Evolutionary conservation across 2,797 vertebrate genomes (phyloP).

Genomic region (Emys orbicularis): DNA sequence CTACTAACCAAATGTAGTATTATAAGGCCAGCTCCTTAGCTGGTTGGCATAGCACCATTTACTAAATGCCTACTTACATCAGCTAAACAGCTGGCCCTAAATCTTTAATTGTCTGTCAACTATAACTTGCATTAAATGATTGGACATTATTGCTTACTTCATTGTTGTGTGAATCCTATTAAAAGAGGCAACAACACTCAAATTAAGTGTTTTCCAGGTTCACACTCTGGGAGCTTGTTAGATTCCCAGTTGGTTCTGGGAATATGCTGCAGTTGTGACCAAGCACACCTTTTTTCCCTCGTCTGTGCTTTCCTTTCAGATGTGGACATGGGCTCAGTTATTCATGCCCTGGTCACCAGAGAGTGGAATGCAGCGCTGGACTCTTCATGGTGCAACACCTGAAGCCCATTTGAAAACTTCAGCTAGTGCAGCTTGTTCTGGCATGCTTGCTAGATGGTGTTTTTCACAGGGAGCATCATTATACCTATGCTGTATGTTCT

Average conservation of each 20-base stretch:
- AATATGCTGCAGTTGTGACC: background rate
- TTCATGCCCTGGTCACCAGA: background rate
- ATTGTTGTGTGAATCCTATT: background rate
- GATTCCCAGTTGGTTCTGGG: background rate
- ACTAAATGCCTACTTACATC: too few relatives aligned
- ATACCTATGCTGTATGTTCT: background rate
- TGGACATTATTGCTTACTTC: background rate
- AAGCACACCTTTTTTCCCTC: background rate
- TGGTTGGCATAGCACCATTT: background rate
- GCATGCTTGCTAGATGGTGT: background rate
- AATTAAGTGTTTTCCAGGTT: background rate
- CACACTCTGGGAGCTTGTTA: background rate
- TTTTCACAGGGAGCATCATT: background rate
- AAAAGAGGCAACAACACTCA: background rate
- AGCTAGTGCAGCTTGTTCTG: background rate
- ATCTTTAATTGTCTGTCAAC: background rate
- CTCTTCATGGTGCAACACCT: background rate
- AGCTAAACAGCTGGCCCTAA: too few relatives aligned
- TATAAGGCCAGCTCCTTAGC: conserved; percentile 1
- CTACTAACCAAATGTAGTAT: conserved; percentile 43
- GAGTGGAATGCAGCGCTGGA: background rate
- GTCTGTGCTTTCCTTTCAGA: background rate
- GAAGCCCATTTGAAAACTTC: background rate
- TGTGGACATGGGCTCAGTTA: background rate
- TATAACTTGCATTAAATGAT: background rate